phyloP scores from a whole-genome alignment of 2,797 vertebrate genomes.

The Cryptoprocta ferox region DNA sequence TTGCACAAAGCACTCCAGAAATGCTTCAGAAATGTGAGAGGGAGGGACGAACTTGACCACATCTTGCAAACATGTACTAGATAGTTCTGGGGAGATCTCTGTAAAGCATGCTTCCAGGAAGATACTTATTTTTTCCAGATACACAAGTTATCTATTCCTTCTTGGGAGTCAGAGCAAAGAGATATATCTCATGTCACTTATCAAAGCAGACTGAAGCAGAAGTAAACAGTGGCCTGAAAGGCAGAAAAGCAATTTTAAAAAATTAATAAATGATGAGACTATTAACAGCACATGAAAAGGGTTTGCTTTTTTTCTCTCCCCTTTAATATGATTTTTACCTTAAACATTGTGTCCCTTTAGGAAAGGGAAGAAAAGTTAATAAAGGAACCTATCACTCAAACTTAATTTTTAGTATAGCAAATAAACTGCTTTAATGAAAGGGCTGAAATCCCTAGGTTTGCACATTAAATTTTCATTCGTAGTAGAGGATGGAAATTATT shows the following conservation, averaged over 20 bases:
- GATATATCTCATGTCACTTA: slow-evolving; percentile 69
- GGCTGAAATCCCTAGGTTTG: slow-evolving; percentile 76
- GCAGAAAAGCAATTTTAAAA: slow-evolving; percentile 76
- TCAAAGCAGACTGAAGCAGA: slow-evolving; percentile 72
- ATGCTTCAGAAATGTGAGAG: neutral
- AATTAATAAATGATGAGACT: slow-evolving; percentile 67
- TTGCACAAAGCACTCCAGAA: neutral
- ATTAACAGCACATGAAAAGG: slow-evolving; percentile 49
- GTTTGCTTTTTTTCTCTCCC: slow-evolving; percentile 13
- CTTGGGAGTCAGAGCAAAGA: slow-evolving; percentile 61
- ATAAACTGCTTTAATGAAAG: slow-evolving; percentile 83
- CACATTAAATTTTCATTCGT: slow-evolving; percentile 79
- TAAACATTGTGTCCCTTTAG: slow-evolving; percentile 77
- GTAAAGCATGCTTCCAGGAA: slow-evolving; percentile 30
- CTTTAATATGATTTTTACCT: slow-evolving; percentile 68
- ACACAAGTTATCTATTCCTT: slow-evolving; percentile 63
- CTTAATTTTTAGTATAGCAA: slow-evolving; percentile 75
- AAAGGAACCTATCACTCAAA: slow-evolving; percentile 81
- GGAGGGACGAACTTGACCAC: neutral
- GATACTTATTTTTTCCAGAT: neutral
- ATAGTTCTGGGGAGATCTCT: slow-evolving; percentile 40
- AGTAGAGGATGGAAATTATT: slow-evolving; percentile 80
- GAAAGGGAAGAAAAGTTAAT: slow-evolving; percentile 80
- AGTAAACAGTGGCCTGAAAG: slow-evolving; percentile 75
- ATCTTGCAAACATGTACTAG: slow-evolving; percentile 32